Base-by-base conservation (phyloP, 2,797 vertebrate species). In the Pipistrellus pipistrellus region DNA sequence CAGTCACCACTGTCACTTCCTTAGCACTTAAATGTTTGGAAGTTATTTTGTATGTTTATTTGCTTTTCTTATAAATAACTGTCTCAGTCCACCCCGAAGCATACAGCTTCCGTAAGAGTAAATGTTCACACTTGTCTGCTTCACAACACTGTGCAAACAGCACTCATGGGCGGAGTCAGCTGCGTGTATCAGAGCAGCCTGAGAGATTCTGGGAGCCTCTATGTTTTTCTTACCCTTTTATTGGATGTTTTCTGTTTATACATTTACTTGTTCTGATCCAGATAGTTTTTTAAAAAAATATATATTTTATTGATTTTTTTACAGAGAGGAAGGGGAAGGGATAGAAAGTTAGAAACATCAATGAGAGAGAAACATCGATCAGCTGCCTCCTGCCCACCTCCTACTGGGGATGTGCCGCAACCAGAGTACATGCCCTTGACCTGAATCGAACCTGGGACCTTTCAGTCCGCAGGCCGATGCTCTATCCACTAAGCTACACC, bases 221-320 rank as follows among this genome's bases (percentile, higher is more conserved):
- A 17, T 64, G n/a, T 59, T 75, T 72, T 82, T 82, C 55, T 59
- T 62, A 7, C 8, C 27, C 20, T 90, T 81, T 59, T 48, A 77
- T 77, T 78, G 73, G 44, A 81, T 55, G 25, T 20, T 82, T 89
- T 93, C 72, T 55, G 38, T 82, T 77, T 64, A 53, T 44, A 46
- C 59, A 86, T 83, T 83, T 84, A 64, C 85, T 85, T 87, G 64
- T 88, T 44, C 11, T 82, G 69, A n/a, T 20, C 41, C 78, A 85
- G 90, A 88, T 87, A 51, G 71, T 82, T 89, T 92, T 88, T 44
- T 44, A 44, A 44, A 44, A 44, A n/a, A n/a, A n/a, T n/a, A 38
- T 46, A 46, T 46, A 46, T 12, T 46, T 46, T 46, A 46, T 46
- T 46, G 44, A 46, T 41, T 11, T 46, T 46, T 12, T 46, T 46